These are phyloP conservation scores for Athrips mouffetella DNA, from an alignment of 2,888 invertebrate genomes.

Conservation along the genomic window DNA sequence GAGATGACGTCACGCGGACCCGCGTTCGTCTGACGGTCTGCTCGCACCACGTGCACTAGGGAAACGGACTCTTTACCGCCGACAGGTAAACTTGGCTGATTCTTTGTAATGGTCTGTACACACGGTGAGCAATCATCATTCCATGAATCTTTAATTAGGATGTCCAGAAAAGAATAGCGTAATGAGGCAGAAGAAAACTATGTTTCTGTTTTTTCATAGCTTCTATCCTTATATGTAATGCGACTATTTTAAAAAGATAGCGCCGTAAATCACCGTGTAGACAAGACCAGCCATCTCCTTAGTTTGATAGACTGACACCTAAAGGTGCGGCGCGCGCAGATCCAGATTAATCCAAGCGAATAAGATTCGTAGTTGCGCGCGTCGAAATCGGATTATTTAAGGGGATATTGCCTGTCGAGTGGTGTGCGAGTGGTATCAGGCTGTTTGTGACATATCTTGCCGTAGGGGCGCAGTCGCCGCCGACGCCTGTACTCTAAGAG, in stretches of 20 bases:
- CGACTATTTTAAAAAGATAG: background rate
- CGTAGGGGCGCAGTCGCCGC: conserved; percentile 25
- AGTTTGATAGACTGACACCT: conserved; percentile 2
- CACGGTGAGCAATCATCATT: too few species aligned
- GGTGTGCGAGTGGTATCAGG: conserved; percentile 25
- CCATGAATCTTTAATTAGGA: too few species aligned
- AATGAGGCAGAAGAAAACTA: too few species aligned
- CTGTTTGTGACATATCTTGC: conserved; percentile 37
- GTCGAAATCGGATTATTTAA: conserved; percentile 1
- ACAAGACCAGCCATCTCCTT: background rate
- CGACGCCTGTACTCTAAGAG: conserved; percentile 54
- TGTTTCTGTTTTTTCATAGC: too few species aligned
- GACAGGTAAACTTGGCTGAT: too few species aligned
- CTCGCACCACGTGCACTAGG: background rate
- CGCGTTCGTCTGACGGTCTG: conserved; percentile 31
- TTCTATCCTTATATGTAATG: background rate
- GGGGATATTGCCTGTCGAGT: conserved; percentile 22
- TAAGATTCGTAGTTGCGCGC: background rate
- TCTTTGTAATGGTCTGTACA: too few species aligned
- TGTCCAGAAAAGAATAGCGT: too few species aligned
- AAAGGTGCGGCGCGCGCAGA: background rate
- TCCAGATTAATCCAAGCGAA: background rate
- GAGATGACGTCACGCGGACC: conserved; percentile 20
- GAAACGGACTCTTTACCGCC: too few species aligned
- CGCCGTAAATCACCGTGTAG: background rate